Base-by-base conservation (phyloP, 2,888 invertebrate species). In the Drosophila kuntzei region DNA sequence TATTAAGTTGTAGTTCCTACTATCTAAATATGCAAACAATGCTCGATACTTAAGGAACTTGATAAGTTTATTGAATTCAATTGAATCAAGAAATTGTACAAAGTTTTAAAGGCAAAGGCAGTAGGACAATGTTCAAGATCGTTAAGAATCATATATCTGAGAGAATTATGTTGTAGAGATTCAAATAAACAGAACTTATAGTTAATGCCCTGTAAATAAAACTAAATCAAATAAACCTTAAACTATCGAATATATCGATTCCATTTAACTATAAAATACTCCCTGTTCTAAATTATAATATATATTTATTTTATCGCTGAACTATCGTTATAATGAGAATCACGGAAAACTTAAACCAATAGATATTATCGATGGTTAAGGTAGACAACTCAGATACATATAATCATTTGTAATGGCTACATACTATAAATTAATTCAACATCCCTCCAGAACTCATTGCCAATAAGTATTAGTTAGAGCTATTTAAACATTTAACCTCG, bases 121-220 rank as follows among this genome's bases (percentile, higher is more conserved):
- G 9, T 18, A 39, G 39, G 27, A 39, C 53, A 53, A 27, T n/a
- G 53, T 53, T 27, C 39, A 39, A 27, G 53, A 53, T 53, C 18
- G 41, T 12, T 16, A 12, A 27, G 18, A 27, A 53, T 29, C n/a
- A 16, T 18, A 18, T 37, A 8, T 36, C 14, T 20, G 6, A 20
- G 11, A 41, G 7, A 12, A 2, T 7, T 20, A 20, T 22, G 11
- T 1, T 34, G 34, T 32, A 5, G 14, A 32, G 20, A 20, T 22
- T 8, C 3, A 34, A 34, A 22, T 22, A 18, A 14, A n/a, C 22
- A 41, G 2, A 11, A 32, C 2, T 12, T 3, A 11, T 9, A 2
- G 11, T 2, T 11, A 11, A 16, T 39, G 2, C 4, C 39, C 39
- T 39, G 18, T 12, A 12, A 32, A 12, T 32, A 32, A 32, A 32